A percentile compares a stretch with the other conserved stretches of the same genome.
Evolutionary conservation across 2,888 invertebrate genomes (phyloP).

Genomic region (Caenorhabditis parvicauda): DNA sequence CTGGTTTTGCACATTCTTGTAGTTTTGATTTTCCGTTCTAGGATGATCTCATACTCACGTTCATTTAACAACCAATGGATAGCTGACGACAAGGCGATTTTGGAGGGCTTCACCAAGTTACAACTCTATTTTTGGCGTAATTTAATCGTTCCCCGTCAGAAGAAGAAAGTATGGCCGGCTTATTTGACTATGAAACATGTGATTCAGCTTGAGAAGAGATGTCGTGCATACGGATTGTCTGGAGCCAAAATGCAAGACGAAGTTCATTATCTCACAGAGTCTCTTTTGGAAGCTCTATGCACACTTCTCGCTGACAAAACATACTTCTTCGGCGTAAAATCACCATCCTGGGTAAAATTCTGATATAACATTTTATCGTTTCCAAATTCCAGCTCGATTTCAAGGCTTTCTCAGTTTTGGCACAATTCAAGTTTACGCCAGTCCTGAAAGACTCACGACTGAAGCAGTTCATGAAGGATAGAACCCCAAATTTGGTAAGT

Average conservation of each 20-base stretch:
- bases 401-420: conserved; percentile 33
- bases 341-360: conserved; percentile 19
- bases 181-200: too few species aligned
- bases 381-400: conserved; percentile 25
- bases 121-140: conserved; percentile 24
- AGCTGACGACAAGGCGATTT: conserved; percentile 18
- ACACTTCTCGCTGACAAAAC: conserved; percentile 14
- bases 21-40: too few species aligned
- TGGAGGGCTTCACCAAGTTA: conserved; percentile 19
- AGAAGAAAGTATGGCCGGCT: conserved; percentile 16
- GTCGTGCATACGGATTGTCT: conserved; percentile 22
- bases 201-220: conserved; percentile 17
- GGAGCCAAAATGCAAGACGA: conserved; percentile 19
- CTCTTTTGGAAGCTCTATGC: conserved; percentile 20
- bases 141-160: conserved; percentile 21
- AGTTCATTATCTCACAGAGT: conserved; percentile 13
- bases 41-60: conserved; percentile 29
- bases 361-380: not conserved
- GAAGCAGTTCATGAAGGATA: conserved; percentile 25
- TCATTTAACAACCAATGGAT: conserved; percentile 21
- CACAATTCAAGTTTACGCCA: conserved; percentile 34
- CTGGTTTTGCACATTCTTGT: too few species aligned
- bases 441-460: conserved; percentile 21
- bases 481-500: conserved; percentile 22
- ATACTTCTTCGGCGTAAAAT: conserved; percentile 22